phyloP scores from a whole-genome alignment of 2,113 vertebrate genomes.

The Vulpes vulpes region DNA sequence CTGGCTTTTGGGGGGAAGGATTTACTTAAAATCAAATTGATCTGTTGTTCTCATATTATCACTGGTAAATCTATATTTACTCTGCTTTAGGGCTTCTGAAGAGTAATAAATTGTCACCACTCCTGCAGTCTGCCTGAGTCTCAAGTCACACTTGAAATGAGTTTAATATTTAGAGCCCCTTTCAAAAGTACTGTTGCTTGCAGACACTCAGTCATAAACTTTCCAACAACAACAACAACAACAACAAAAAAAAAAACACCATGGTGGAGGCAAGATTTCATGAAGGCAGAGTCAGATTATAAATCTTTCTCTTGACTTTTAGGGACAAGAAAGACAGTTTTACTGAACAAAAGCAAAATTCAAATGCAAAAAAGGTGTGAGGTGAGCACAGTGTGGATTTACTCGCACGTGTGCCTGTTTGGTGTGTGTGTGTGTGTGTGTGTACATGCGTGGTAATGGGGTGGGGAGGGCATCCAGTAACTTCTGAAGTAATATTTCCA shows the following conservation, averaged over 20 bases:
- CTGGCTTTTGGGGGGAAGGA: constrained; percentile 74
- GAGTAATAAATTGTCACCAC: constrained; percentile 77
- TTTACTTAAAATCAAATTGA: constrained; percentile 87
- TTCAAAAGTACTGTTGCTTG: constrained; percentile 73
- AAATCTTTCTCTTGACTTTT: constrained; percentile 58
- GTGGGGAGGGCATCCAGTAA: background rate
- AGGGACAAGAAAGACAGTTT: constrained; percentile 25
- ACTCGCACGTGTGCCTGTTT: no score
- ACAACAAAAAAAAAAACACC: background rate
- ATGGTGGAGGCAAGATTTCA: constrained; percentile 68
- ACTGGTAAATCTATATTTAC: constrained; percentile 82
- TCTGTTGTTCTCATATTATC: constrained; percentile 79
- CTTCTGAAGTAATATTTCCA: constrained; percentile 9
- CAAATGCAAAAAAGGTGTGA: background rate
- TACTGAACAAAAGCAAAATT: constrained; percentile 55
- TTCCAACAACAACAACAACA: constrained; percentile 75
- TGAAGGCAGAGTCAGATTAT: background rate
- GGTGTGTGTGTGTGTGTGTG: no score
- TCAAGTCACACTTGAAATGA: constrained; percentile 83
- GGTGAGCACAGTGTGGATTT: no score
- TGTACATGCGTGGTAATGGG: no score
- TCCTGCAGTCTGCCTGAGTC: constrained; percentile 73
- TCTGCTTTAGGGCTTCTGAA: constrained; percentile 78
- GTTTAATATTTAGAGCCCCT: constrained; percentile 83
- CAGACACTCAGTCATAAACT: constrained; percentile 80